These are phyloP conservation scores for Thera britannica DNA, from an alignment of 2,888 invertebrate species.

Conservation along the genomic window DNA sequence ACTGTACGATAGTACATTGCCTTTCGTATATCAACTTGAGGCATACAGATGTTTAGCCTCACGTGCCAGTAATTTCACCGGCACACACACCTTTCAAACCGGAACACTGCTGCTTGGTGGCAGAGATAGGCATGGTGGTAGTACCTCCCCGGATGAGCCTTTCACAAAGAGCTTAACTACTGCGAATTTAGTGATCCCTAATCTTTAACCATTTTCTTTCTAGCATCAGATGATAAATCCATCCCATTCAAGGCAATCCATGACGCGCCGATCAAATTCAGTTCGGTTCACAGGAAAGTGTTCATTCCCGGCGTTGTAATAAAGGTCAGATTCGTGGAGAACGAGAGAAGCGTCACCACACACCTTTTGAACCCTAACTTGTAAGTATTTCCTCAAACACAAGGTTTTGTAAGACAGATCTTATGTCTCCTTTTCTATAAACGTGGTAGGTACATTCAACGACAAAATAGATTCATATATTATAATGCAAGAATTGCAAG, in stretches of 20 bases:
- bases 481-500: no score
- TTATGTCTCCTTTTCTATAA: no score
- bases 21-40: no score
- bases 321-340: slow-evolving; percentile 89
- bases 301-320: slow-evolving; percentile 93
- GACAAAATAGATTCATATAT: background rate
- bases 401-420: background rate
- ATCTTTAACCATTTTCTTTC: slow-evolving; percentile 40
- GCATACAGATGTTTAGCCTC: no score
- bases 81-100: no score
- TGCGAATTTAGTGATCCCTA: no score
- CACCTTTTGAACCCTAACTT: slow-evolving; percentile 95
- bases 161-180: no score
- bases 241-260: slow-evolving; percentile 89
- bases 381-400: slow-evolving; percentile 79
- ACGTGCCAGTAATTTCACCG: no score
- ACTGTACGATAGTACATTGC: no score
- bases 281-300: slow-evolving; percentile 89
- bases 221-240: slow-evolving; percentile 56
- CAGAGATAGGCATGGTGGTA: no score
- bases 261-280: slow-evolving; percentile 88
- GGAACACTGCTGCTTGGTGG: no score
- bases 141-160: no score
- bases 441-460: background rate
- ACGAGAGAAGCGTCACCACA: slow-evolving; percentile 92